phyloP scores from a whole-genome alignment of 2,797 vertebrate species.

The Glyptemys insculpta region DNA sequence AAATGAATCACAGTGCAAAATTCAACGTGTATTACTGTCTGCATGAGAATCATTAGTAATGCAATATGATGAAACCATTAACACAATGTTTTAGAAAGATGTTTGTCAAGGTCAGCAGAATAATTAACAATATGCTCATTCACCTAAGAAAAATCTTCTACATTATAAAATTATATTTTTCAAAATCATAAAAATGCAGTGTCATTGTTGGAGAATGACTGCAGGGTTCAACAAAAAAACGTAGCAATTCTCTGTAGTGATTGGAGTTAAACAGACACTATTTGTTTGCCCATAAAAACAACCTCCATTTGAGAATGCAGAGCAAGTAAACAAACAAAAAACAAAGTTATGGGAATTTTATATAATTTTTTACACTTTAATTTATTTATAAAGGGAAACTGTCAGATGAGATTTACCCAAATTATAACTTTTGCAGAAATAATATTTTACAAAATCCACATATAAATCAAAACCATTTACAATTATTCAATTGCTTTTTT shows the following conservation, averaged over 20 bases:
- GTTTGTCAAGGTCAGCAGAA: background rate
- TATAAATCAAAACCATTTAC: background rate
- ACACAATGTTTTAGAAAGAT: background rate
- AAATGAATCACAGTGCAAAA: conserved; percentile 1
- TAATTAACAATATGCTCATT: background rate
- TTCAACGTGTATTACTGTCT: background rate
- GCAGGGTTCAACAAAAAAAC: background rate
- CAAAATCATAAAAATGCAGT: background rate
- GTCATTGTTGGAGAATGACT: background rate
- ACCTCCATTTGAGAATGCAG: background rate
- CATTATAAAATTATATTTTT: background rate
- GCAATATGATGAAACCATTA: conserved; percentile 2
- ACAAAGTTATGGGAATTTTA: background rate
- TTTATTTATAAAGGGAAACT: background rate
- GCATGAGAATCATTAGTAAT: background rate
- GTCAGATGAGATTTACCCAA: background rate
- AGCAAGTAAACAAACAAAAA: background rate
- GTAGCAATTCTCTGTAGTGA: background rate
- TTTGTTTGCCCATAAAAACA: background rate
- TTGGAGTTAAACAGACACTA: background rate
- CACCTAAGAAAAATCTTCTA: background rate
- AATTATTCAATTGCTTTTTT: background rate
- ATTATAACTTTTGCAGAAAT: background rate
- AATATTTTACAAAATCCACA: background rate
- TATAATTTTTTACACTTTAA: background rate